Conservation (phyloP, 2,113 vertebrate species). For the Pelobates fuscus region DNA sequence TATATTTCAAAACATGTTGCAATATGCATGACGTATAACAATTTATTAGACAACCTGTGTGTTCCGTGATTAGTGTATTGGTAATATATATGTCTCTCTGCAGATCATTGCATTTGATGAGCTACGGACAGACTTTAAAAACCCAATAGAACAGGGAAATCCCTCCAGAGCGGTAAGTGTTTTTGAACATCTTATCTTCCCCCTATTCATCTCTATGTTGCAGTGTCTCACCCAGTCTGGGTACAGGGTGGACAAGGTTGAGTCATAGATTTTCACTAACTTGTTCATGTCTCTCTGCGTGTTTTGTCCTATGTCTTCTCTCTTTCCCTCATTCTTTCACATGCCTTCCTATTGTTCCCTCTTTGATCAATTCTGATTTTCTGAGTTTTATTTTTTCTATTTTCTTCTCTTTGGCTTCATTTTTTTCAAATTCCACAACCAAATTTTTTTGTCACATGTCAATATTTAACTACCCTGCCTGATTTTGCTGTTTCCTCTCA, state of each 20-base stretch:
- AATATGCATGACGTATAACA: too few species aligned
- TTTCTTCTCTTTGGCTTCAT: not conserved
- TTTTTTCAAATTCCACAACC: not conserved
- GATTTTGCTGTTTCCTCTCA: too few species aligned
- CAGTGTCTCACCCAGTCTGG: constrained; percentile 7
- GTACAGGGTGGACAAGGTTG: not conserved
- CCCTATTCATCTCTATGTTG: not conserved
- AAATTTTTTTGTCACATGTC: too few species aligned
- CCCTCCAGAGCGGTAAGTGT: constrained; percentile 89
- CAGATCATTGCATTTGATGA: constrained; percentile 95
- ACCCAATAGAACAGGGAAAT: constrained; percentile 94
- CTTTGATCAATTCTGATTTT: not conserved
- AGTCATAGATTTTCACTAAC: constrained; percentile 17
- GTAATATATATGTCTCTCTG: constrained; percentile 32
- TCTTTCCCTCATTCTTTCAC: not conserved
- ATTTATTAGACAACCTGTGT: too few species aligned
- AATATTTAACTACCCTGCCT: too few species aligned
- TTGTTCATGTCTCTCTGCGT: constrained; percentile 59
- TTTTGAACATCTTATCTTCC: not conserved
- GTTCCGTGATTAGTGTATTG: too few species aligned
- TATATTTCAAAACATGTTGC: too few species aligned
- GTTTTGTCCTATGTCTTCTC: constrained; percentile 20
- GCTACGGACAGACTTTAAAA: constrained; percentile 92
- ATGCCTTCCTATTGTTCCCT: not conserved
- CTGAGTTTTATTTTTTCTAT: not conserved